Evolutionary conservation across 2,888 invertebrate species (phyloP), one percentile per base, ranked within the genome.

Genomic region (Thysanoteuthis rhombus): DNA sequence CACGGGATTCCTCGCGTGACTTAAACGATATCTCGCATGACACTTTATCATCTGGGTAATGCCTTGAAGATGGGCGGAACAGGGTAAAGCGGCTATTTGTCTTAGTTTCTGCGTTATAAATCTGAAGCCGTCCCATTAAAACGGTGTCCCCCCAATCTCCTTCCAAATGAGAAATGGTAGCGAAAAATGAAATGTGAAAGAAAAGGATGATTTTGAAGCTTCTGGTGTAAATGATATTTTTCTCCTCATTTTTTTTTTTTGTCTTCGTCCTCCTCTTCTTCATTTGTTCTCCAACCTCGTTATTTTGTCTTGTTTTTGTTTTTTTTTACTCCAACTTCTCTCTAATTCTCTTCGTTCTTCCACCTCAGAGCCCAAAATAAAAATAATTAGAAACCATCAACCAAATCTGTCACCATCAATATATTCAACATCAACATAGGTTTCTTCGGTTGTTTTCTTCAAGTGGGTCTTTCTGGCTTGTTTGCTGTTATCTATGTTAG

Each of bases 11-110:
- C 75, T 75, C 75, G 75, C 75, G n/a, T 75, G 75, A 75, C 75
- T 75, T 75, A 36, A 75, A 75, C 75, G 75, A 75, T 75, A 75
- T 75, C 75, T 75, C 3, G 75, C 36, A n/a, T 75, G 75, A 75
- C n/a, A 75, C 75, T 75, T 75, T 75, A 75, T 75, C 75, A 75
- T 75, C n/a, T 75, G 75, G n/a, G n/a, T 75, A 75, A 75, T 75
- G 36, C n/a, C n/a, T 75, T n/a, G 75, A 75, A 75, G 75, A 75
- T 75, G 75, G 75, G 75, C 75, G 75, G 75, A 36, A 12, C 75
- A 75, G n/a, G 36, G 75, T 75, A 75, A n/a, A 75, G 16, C 75
- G 75, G 75, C 75, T n/a, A 75, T 75, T 75, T n/a, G 75, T 75
- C 75, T 75, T 75, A 16, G n/a, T 75, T 75, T 75, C 75, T 16